Base-by-base conservation (phyloP, 2,888 invertebrate genomes). In the Serripes groenlandicus region DNA sequence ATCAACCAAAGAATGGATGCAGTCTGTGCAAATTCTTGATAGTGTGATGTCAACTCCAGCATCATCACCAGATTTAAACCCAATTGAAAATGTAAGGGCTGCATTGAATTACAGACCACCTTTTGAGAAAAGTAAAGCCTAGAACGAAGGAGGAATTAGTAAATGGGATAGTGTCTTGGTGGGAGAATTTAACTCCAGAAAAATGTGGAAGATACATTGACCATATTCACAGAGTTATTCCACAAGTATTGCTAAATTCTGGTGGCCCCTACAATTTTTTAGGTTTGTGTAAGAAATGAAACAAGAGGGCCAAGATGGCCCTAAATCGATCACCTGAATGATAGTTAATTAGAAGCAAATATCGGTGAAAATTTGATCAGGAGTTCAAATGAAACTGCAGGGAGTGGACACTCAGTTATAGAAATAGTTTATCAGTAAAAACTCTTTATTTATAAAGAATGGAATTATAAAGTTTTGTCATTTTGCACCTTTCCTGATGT, bases 11-110 rank as follows among this genome's bases (percentile, higher is more conserved):
- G n/a, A 78, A 28, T 85, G 81, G 83, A 70, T 87, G 74, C 15
- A 54, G 28, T 56, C 78, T n/a, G 60, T 71, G 28, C 66, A 74
- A 21, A 49, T 85, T 5, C 4, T 66, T 0, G 71, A 73, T 26
- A 28, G 30, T 37, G 37, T 74, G 0, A 74, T 82, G 75, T 56
- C 37, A 3, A 71, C 77, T 26, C 83, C 83, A 56, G 77, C 86
- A 18, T 83, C 80, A 21, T 78, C 78, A 2, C 84, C 82, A n/a
- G 86, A 87, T 58, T 34, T 87, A 7, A 87, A 84, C 37, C 84
- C 81, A 1, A 83, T 82, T 42, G 86, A 84, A 37, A 86, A 84
- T 75, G 81, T 86, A 18, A n/a, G n/a, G n/a, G n/a, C n/a, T n/a
- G n/a, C n/a, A n/a, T n/a, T n/a, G n/a, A 86, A 86, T n/a, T n/a